phyloP scores from a whole-genome alignment of 1,140 invertebrate genomes.

The Goniozus legneri region DNA sequence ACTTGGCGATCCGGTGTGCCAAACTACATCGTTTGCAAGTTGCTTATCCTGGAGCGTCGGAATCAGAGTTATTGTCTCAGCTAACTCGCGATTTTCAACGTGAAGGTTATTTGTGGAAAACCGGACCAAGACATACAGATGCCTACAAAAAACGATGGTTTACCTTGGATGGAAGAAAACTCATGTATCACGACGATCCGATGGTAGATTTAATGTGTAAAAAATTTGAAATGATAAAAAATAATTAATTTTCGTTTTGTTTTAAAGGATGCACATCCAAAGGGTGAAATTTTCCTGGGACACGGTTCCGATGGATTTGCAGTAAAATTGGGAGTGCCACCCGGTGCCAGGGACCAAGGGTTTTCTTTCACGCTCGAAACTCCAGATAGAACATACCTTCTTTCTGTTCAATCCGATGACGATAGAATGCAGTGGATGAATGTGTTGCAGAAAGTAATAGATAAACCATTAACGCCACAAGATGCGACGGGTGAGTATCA shows the following conservation, averaged over 20 bases:
- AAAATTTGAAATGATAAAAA: not conserved
- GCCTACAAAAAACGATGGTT: constrained; percentile 85
- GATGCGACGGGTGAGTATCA: constrained; percentile 70
- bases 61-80: constrained; percentile 70
- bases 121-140: constrained; percentile 74
- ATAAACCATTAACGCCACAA: constrained; percentile 73
- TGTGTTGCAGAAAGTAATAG: constrained; percentile 72
- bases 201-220: constrained; percentile 53
- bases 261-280: constrained; percentile 74
- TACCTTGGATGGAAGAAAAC: constrained; percentile 80
- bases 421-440: constrained; percentile 79
- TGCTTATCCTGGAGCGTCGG: constrained; percentile 75
- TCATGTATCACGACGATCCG: constrained; percentile 89
- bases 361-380: constrained; percentile 86
- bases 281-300: constrained; percentile 87
- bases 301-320: constrained; percentile 72
- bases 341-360: constrained; percentile 69
- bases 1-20: constrained; percentile 80
- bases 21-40: constrained; percentile 79
- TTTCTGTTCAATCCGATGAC: constrained; percentile 76
- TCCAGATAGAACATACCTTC: constrained; percentile 74
- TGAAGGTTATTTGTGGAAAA: constrained; percentile 89
- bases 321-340: constrained; percentile 61
- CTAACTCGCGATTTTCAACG: constrained; percentile 77
- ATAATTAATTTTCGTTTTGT: constrained; percentile 5